These are phyloP conservation scores for Lates calcarifer DNA, from an alignment of 2,113 vertebrate genomes.

Conservation along the genomic window DNA sequence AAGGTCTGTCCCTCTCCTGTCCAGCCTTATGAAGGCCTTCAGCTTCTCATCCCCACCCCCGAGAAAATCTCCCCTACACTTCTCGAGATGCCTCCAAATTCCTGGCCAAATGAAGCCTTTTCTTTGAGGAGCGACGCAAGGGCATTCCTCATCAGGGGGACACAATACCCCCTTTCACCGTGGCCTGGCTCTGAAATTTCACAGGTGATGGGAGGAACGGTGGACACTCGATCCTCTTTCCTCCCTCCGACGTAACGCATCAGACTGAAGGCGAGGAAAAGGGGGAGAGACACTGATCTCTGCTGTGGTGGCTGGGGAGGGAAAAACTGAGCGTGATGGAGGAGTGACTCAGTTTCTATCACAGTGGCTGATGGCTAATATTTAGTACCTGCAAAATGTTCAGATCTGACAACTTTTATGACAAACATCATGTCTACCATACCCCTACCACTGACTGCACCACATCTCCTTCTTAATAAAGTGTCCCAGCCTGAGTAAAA, in stretches of 20 bases:
- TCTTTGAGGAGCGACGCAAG: conserved; percentile 88
- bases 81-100: conserved; percentile 96
- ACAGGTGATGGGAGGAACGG: conserved; percentile 95
- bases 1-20: conserved; percentile 9
- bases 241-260: conserved; percentile 77
- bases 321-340: conserved; percentile 22
- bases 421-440: neutral
- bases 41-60: conserved; percentile 64
- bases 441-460: too few species aligned
- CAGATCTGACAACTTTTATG: neutral
- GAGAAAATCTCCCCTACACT: conserved; percentile 83
- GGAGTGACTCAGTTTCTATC: conserved; percentile 11
- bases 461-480: conserved; percentile 2
- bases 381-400: neutral
- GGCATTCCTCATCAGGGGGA: conserved; percentile 91
- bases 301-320: conserved; percentile 25
- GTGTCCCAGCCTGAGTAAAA: neutral
- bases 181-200: conserved; percentile 91
- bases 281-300: conserved; percentile 46
- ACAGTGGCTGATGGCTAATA: neutral
- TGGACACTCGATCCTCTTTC: conserved; percentile 86
- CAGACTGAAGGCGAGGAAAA: conserved; percentile 10
- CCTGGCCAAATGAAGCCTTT: conserved; percentile 94
- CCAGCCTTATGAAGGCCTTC: conserved; percentile 75
- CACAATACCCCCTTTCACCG: conserved; percentile 96